Conservation (phyloP, 1,140 invertebrate genomes). For the Bombus ignitus region DNA sequence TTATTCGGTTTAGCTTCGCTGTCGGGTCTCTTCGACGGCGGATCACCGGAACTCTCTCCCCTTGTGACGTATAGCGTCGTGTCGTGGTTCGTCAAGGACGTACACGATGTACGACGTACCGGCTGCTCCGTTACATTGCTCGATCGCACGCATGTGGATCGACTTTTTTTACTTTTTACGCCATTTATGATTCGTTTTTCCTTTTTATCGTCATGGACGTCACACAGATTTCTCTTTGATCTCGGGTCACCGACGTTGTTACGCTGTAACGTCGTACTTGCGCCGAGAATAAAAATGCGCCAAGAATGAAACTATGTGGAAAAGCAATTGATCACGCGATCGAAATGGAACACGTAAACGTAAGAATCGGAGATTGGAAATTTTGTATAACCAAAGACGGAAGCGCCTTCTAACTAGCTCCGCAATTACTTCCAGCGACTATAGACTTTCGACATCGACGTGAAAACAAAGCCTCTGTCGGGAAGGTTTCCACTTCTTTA, state of each 20-base stretch:
- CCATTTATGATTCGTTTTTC: background rate
- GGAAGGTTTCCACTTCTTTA: no score
- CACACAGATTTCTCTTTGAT: background rate
- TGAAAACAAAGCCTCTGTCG: no score
- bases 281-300: no score
- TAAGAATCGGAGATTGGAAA: no score
- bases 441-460: no score
- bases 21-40: slow-evolving; percentile 71
- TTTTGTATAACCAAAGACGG: background rate
- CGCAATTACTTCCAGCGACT: no score
- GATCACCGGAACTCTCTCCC: slow-evolving; percentile 26
- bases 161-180: background rate
- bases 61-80: background rate
- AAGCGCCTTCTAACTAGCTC: no score
- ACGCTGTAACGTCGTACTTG: no score
- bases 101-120: slow-evolving; percentile 16
- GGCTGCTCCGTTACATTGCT: slow-evolving; percentile 15
- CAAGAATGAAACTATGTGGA: no score
- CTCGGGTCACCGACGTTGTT: no score
- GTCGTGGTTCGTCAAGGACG: slow-evolving; percentile 52
- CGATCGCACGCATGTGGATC: slow-evolving; percentile 8
- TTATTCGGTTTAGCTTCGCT: slow-evolving; percentile 78
- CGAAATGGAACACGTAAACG: no score
- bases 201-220: background rate
- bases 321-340: no score